Evolutionary conservation across 2,797 vertebrate genomes (phyloP).

Genomic region (Pygocentrus nattereri): DNA sequence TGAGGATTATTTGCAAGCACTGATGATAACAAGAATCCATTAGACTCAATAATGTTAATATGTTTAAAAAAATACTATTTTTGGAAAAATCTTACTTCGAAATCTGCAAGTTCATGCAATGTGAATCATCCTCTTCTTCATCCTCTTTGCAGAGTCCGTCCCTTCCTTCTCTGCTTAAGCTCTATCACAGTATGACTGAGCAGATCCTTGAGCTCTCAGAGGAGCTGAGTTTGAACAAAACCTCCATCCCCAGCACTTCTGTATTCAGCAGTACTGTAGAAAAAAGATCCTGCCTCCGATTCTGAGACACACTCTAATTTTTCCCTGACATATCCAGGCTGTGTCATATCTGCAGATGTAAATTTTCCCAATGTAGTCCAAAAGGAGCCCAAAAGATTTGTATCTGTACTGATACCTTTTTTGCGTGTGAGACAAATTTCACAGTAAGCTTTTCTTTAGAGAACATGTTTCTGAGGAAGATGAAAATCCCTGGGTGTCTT

Average conservation of each 20-base stretch:
- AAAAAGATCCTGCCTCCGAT: constrained; percentile 17
- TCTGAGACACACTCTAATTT: constrained; percentile 28
- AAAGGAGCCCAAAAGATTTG: not conserved
- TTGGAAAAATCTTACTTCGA: not conserved
- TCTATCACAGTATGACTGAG: constrained; percentile 29
- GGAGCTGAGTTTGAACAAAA: constrained; percentile 46
- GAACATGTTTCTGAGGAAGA: not conserved
- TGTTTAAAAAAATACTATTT: not conserved
- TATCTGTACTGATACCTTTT: not conserved
- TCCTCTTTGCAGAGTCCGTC: not conserved
- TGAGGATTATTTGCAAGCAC: not conserved
- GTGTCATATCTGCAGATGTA: no score
- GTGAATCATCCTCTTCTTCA: not conserved
- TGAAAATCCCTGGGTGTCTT: not conserved
- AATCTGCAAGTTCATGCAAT: not conserved
- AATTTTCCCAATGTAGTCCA: not conserved
- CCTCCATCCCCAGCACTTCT: constrained; percentile 39
- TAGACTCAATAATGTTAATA: not conserved
- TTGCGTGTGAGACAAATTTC: not conserved
- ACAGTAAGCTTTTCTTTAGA: constrained; percentile 1
- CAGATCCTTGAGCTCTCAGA: constrained; percentile 35
- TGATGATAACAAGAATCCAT: not conserved
- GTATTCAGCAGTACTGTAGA: constrained; percentile 22
- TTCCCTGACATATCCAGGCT: not conserved
- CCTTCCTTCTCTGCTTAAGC: constrained; percentile 16